phyloP scores from a whole-genome alignment of 2,797 vertebrate genomes.

The Glyptemys insculpta region DNA sequence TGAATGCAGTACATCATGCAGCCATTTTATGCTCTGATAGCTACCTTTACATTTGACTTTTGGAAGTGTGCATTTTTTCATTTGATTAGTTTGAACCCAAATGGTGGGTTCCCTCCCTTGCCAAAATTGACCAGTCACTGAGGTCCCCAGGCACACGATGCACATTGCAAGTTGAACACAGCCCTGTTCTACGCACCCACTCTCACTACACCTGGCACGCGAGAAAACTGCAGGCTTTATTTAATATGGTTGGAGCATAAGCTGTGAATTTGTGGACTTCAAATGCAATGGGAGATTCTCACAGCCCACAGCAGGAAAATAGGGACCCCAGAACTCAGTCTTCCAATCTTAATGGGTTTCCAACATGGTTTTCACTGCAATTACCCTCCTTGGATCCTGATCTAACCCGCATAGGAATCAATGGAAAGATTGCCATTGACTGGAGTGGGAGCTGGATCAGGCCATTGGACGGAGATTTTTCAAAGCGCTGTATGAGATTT shows the following conservation, averaged over 20 bases:
- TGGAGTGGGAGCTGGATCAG: neutral
- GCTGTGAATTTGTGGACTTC: neutral
- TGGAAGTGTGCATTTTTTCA: neutral
- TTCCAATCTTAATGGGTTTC: neutral
- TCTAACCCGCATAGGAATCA: neutral
- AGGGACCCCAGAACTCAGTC: neutral
- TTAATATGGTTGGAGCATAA: neutral
- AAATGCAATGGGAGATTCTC: neutral
- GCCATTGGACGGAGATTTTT: too few relatives aligned
- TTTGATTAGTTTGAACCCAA: neutral
- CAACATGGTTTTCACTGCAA: neutral
- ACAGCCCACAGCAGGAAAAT: neutral
- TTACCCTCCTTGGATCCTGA: neutral
- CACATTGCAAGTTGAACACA: neutral
- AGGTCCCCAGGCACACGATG: neutral
- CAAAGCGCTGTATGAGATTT: neutral
- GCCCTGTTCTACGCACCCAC: fast-evolving
- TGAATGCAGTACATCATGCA: neutral
- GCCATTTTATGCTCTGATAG: fast-evolving
- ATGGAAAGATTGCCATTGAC: neutral
- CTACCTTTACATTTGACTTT: fast-evolving
- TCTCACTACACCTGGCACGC: neutral
- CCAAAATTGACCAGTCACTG: neutral
- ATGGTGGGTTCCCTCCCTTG: neutral
- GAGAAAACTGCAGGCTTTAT: neutral